Percentiles rank a stretch among this genome's conserved stretches.
phyloP scores from a whole-genome alignment of 2,797 vertebrate genomes.

The Capromys pilorides region DNA sequence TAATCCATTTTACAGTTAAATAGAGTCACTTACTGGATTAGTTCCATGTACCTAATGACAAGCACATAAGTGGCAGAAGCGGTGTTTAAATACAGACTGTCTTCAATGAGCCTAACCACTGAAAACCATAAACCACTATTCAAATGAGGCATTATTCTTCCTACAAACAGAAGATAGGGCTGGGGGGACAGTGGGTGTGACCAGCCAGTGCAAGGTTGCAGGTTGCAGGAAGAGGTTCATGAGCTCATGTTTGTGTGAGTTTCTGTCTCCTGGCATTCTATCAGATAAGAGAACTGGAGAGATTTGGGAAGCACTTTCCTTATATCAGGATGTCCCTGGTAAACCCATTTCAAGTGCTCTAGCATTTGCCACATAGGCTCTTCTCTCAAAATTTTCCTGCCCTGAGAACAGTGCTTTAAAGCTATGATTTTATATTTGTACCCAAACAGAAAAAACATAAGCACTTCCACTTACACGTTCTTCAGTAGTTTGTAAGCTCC shows the following conservation, averaged over 20 bases:
- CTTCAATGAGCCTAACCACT: neutral
- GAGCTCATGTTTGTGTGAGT: neutral
- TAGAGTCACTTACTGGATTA: neutral
- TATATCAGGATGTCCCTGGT: neutral
- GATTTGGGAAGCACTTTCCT: neutral
- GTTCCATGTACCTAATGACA: neutral
- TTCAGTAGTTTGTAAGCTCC: neutral
- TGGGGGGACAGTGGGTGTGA: neutral
- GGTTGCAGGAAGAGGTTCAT: neutral
- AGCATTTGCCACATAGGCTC: neutral
- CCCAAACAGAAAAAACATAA: neutral
- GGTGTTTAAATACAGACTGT: neutral
- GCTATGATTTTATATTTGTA: neutral
- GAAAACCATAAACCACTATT: neutral
- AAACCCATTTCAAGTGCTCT: neutral
- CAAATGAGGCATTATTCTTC: neutral
- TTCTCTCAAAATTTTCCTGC: conserved; percentile 1
- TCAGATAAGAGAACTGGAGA: neutral
- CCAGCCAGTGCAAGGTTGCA: neutral
- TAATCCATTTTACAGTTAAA: neutral
- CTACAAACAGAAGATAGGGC: neutral
- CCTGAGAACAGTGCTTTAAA: neutral
- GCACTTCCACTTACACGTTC: neutral
- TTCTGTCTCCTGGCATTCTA: neutral
- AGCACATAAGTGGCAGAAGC: neutral